These are phyloP conservation scores for Falcunculus frontatus DNA, from an alignment of 2,113 vertebrate species.

Conservation along the genomic window DNA sequence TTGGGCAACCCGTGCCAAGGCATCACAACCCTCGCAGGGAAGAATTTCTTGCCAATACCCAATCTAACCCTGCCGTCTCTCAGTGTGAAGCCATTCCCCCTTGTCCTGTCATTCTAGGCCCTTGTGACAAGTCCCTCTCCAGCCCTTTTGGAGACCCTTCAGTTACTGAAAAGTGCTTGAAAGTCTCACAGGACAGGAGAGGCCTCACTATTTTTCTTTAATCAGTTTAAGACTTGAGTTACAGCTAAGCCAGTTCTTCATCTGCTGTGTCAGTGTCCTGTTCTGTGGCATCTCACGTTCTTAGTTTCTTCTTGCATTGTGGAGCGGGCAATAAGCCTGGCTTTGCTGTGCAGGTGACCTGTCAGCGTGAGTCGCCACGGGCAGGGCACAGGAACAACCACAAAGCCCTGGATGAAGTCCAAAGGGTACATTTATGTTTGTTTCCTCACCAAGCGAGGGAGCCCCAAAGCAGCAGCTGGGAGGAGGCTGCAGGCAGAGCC, in stretches of 20 bases:
- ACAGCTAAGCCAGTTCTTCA: background rate
- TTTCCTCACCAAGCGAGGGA: background rate
- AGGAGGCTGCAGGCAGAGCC: background rate
- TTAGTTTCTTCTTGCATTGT: no score
- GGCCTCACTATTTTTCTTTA: background rate
- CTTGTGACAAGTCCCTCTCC: background rate
- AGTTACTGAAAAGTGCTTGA: background rate
- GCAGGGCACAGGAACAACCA: background rate
- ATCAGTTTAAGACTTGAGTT: background rate
- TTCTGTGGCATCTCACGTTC: background rate
- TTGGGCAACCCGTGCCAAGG: background rate
- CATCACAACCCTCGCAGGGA: accelerated
- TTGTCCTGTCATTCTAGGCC: background rate
- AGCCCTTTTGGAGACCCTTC: background rate
- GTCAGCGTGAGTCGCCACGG: background rate
- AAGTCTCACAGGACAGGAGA: background rate
- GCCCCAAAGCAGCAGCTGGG: background rate
- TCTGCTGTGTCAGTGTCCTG: background rate
- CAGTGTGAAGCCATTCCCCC: background rate
- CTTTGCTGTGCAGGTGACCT: background rate
- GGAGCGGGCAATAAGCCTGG: background rate
- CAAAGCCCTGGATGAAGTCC: background rate
- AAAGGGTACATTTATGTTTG: no score
- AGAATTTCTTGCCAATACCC: background rate
- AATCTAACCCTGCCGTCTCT: background rate